phyloP scores from a whole-genome alignment of 2,888 invertebrate species.

The Ichneumoninae sp. region DNA sequence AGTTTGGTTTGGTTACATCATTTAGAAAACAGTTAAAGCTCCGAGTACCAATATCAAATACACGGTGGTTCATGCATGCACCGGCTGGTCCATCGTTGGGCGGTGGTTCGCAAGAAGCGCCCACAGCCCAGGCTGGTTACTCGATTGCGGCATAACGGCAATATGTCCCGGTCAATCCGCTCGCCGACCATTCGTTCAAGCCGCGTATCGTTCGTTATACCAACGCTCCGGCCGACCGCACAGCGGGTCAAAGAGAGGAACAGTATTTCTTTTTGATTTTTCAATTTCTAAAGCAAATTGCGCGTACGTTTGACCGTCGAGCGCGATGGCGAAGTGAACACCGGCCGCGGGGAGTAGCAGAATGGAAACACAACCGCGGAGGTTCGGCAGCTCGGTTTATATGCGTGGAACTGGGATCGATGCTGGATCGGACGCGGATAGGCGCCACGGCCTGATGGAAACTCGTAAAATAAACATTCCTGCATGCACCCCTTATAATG shows the following conservation, averaged over 20 bases:
- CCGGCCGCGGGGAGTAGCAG: neutral
- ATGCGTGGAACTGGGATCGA: slow-evolving; percentile 46
- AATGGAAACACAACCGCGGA: neutral
- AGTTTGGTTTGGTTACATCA: neutral
- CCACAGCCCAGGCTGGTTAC: neutral
- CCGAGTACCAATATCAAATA: neutral
- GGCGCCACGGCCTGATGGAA: slow-evolving; percentile 63
- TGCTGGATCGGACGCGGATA: slow-evolving; percentile 59
- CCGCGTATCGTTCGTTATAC: slow-evolving; percentile 48
- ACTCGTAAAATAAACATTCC: slow-evolving; percentile 71
- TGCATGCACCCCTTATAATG: slow-evolving; percentile 63
- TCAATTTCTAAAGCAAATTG: slow-evolving; percentile 56
- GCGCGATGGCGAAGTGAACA: slow-evolving; percentile 20
- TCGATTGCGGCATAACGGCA: slow-evolving; percentile 2
- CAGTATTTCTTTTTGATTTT: slow-evolving; percentile 56
- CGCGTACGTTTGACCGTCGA: slow-evolving; percentile 26
- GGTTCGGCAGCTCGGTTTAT: slow-evolving; percentile 21
- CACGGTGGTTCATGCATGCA: neutral
- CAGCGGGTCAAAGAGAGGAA: slow-evolving; percentile 12
- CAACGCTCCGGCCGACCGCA: neutral
- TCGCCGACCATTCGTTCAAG: slow-evolving; percentile 5
- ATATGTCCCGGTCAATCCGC: neutral
- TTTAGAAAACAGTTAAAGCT: neutral
- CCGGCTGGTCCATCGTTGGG: neutral
- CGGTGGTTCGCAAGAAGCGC: neutral